These are phyloP conservation scores for Agrochola lota DNA, from an alignment of 2,888 invertebrate genomes.

Conservation along the genomic window DNA sequence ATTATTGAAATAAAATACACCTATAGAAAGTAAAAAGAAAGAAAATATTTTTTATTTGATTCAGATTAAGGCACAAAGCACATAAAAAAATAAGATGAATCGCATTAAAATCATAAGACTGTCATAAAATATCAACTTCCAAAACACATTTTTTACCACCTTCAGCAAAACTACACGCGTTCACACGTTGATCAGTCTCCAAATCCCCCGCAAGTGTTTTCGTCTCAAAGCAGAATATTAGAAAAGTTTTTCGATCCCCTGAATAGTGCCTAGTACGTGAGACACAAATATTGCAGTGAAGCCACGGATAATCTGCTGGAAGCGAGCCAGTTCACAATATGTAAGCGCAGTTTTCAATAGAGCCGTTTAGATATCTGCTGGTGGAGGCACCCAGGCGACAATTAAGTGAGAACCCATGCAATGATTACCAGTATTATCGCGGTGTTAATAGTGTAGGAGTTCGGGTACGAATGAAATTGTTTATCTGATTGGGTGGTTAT, in stretches of 20 bases:
- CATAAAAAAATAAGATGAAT: background rate
- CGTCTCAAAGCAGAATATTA: constrained; percentile 85
- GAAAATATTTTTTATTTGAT: background rate
- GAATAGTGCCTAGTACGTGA: constrained; percentile 85
- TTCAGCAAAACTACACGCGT: constrained; percentile 1
- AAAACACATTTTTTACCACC: constrained; percentile 1
- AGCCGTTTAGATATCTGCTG: constrained; percentile 70
- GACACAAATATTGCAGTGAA: constrained; percentile 86
- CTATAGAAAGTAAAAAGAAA: background rate
- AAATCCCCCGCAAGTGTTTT: constrained; percentile 80
- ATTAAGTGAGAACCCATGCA: constrained; percentile 66
- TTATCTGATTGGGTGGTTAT: constrained; percentile 22
- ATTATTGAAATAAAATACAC: background rate
- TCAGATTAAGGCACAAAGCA: background rate
- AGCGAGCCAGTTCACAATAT: constrained; percentile 86
- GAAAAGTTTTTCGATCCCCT: constrained; percentile 89
- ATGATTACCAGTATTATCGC: constrained; percentile 60
- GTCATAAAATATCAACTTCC: background rate
- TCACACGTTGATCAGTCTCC: constrained; percentile 72
- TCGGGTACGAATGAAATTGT: background rate
- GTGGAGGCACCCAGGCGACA: constrained; percentile 57
- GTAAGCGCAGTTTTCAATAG: constrained; percentile 78
- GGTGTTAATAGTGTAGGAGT: constrained; percentile 45
- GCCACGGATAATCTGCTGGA: constrained; percentile 87
- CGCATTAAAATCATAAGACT: background rate